Evolutionary conservation across 2,797 vertebrate species (phyloP).

Genomic region (Mormyrus proboscirostris): DNA sequence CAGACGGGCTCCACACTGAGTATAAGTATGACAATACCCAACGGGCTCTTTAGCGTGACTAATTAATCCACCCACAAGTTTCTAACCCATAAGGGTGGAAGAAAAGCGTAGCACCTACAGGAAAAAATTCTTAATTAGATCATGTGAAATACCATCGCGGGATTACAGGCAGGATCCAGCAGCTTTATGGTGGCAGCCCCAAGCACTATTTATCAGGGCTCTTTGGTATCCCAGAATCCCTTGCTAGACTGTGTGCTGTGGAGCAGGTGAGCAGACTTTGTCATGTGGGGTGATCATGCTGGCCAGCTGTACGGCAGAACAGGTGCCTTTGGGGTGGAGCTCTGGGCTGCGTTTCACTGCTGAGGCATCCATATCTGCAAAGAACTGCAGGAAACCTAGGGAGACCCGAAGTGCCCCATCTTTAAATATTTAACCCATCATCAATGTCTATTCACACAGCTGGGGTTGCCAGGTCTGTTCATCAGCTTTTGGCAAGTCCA

Average conservation of each 20-base stretch:
- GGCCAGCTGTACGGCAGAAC: neutral
- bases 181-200: neutral
- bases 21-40: slow-evolving; percentile 10
- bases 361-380: neutral
- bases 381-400: neutral
- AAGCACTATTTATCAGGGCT: neutral
- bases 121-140: slow-evolving; percentile 16
- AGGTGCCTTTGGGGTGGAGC: neutral
- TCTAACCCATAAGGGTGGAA: slow-evolving; percentile 9
- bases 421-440: neutral
- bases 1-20: neutral
- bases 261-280: neutral
- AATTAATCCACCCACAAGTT: slow-evolving; percentile 7
- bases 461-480: neutral
- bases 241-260: neutral
- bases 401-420: neutral
- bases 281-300: neutral
- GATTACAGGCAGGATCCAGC: slow-evolving; percentile 1
- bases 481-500: neutral
- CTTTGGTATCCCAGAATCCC: neutral
- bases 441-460: neutral
- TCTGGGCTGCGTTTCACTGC: neutral
- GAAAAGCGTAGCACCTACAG: neutral
- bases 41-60: slow-evolving; percentile 13
- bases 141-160: neutral